phyloP scores from a whole-genome alignment of 1,140 invertebrate genomes.

The Prorops nasuta region DNA sequence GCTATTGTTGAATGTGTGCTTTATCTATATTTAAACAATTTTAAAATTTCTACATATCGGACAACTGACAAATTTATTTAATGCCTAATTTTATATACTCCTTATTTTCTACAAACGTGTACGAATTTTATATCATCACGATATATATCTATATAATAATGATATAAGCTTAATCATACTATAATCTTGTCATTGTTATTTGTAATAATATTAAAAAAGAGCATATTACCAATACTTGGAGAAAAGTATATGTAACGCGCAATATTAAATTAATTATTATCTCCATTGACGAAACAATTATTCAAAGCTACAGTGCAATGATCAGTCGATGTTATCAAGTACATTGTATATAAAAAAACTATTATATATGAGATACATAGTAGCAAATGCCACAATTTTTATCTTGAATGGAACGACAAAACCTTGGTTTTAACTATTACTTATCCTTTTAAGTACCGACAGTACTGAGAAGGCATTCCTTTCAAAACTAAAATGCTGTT shows the following conservation, averaged over 20 bases:
- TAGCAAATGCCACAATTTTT: slow-evolving; percentile 13
- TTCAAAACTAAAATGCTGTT: slow-evolving; percentile 15
- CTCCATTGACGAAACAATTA: too few relatives aligned
- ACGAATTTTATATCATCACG: slow-evolving; percentile 10
- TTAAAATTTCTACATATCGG: slow-evolving; percentile 37
- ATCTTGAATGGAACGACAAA: slow-evolving; percentile 13
- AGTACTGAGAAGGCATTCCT: slow-evolving; percentile 20
- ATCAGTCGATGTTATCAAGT: slow-evolving; percentile 13
- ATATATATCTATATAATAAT: too few relatives aligned
- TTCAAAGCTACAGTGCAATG: slow-evolving; percentile 16
- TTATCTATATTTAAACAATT: slow-evolving; percentile 16
- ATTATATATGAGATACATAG: slow-evolving; percentile 9
- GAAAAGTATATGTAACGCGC: too few relatives aligned
- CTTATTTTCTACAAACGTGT: slow-evolving; percentile 10
- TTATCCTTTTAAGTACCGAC: slow-evolving; percentile 20
- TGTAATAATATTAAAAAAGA: slow-evolving; percentile 2
- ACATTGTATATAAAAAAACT: slow-evolving; percentile 14
- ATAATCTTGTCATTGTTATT: slow-evolving; percentile 18
- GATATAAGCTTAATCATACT: too few relatives aligned
- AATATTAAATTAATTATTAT: too few relatives aligned
- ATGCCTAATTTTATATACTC: slow-evolving; percentile 6
- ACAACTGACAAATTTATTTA: slow-evolving; percentile 18
- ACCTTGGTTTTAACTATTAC: slow-evolving; percentile 4
- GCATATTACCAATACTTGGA: too few relatives aligned
- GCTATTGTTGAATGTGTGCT: slow-evolving; percentile 6